phyloP scores from a whole-genome alignment of 2,888 invertebrate genomes.

The Sisyra nigra region DNA sequence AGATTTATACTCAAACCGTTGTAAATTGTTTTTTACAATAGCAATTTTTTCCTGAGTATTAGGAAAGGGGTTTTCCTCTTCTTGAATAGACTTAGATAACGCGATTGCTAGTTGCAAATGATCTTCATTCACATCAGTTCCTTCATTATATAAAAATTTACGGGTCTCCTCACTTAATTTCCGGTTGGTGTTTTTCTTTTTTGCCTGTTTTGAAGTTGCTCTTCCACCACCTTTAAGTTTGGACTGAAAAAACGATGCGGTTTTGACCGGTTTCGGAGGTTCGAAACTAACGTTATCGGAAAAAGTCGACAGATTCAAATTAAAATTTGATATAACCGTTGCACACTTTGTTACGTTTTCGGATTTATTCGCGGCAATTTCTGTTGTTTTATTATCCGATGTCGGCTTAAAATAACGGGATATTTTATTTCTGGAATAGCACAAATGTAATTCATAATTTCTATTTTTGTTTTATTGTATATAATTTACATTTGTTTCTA shows the following conservation, averaged over 20 bases:
- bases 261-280: constrained; percentile 16
- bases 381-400: constrained; percentile 1
- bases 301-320: too few relatives aligned
- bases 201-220: constrained; percentile 30
- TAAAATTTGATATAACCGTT: too few relatives aligned
- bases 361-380: constrained; percentile 2
- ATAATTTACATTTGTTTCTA: too few relatives aligned
- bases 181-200: constrained; percentile 26
- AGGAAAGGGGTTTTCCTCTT: constrained; percentile 9
- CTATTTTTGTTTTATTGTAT: too few relatives aligned
- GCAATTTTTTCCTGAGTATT: constrained; percentile 16
- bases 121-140: constrained; percentile 41
- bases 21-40: constrained; percentile 33
- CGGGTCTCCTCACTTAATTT: constrained; percentile 29
- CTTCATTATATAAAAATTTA: constrained; percentile 26
- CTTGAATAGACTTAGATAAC: constrained; percentile 36
- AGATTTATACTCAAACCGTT: constrained; percentile 42
- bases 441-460: too few relatives aligned
- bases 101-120: constrained; percentile 51
- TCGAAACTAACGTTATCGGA: constrained; percentile 20
- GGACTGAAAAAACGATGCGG: constrained; percentile 12
- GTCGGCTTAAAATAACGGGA: constrained; percentile 1
- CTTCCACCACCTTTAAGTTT: constrained; percentile 15
- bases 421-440: too few relatives aligned
- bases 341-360: background rate